Base-by-base conservation (phyloP, 2,113 vertebrate species). In the Entelurus aequoreus region DNA sequence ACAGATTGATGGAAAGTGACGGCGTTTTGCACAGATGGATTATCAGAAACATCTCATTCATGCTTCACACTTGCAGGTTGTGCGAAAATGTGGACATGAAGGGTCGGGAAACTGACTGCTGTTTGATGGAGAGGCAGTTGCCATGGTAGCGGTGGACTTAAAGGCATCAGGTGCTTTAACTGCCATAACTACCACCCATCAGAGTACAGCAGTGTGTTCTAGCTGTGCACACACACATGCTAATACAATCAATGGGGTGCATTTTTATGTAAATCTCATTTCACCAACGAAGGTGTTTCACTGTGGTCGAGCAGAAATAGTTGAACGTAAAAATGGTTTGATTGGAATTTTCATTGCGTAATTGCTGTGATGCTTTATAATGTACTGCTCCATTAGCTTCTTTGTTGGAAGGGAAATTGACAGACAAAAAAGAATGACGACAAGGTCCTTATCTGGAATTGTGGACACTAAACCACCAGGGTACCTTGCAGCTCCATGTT, bases 81-180 rank as follows among this genome's bases (percentile, higher is more conserved):
- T 12, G 55, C 60, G 48, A 73, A 51, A 48, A 40, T 42, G 4
- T 48, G 55, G 19, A 51, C 62, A 71, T n/a, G 19, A 52, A 36
- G 48, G 54, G 51, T 49, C 52, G 66, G 60, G 40, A 63, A 63
- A 42, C 56, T 59, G 54, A 69, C 64, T 72, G 42, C 48, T 61
- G 44, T 55, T 48, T 36, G 71, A 76, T 63, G 36, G 68, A 72
- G 75, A 84, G 61, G 73, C 75, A 76, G 85, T 87, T 85, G 81
- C 81, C 79, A 82, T 84, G 85, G 85, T 59, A 84, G 74, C 82
- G 42, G 59, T 10, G 11, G 69, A 65, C 65, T 67, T 64, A 54
- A 64, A 66, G 72, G 73, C 69, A 77, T 70, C 66, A 76, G 69
- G 62, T 75, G 72, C 60, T 62, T 65, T 60, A 72, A 64, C 59